Conservation (phyloP, 2,797 vertebrate species). For the Triplophysa yarkandensis region DNA sequence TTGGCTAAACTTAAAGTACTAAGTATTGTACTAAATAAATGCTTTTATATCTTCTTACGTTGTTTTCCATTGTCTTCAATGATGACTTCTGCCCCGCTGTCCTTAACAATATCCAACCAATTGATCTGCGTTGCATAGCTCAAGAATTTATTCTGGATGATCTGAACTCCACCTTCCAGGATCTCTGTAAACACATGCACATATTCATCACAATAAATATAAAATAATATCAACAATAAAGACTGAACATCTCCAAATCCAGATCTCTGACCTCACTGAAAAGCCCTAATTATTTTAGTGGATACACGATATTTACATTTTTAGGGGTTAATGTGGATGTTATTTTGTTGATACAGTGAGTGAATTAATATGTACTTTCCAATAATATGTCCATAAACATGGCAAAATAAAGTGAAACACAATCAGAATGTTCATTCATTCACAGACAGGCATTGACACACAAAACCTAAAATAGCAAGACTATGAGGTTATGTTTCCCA, state of each 20-base stretch:
- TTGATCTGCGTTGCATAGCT: slow-evolving; percentile 85
- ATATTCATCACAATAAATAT: slow-evolving; percentile 28
- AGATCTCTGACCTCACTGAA: not conserved
- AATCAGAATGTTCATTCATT: slow-evolving; percentile 33
- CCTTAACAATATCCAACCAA: slow-evolving; percentile 90
- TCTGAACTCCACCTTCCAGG: slow-evolving; percentile 86
- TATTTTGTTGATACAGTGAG: no score
- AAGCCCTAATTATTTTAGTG: no score
- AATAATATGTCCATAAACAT: no score
- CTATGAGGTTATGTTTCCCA: slow-evolving; percentile 20
- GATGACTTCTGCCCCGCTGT: slow-evolving; percentile 66
- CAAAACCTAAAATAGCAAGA: slow-evolving; percentile 27
- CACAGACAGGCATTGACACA: not conserved
- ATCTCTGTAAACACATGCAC: slow-evolving; percentile 80
- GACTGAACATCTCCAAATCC: not conserved
- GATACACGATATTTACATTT: not conserved
- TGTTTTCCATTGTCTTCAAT: slow-evolving; percentile 78
- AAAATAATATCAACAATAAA: slow-evolving; percentile 21
- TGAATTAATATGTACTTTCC: no score
- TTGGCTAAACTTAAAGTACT: not conserved
- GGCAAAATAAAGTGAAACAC: no score
- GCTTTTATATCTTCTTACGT: slow-evolving; percentile 65
- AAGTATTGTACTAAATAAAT: slow-evolving; percentile 5
- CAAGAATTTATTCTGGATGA: slow-evolving; percentile 86
- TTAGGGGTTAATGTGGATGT: not conserved